These are phyloP conservation scores for Amyelois transitella DNA, from an alignment of 1,140 invertebrate genomes.

Conservation along the genomic window DNA sequence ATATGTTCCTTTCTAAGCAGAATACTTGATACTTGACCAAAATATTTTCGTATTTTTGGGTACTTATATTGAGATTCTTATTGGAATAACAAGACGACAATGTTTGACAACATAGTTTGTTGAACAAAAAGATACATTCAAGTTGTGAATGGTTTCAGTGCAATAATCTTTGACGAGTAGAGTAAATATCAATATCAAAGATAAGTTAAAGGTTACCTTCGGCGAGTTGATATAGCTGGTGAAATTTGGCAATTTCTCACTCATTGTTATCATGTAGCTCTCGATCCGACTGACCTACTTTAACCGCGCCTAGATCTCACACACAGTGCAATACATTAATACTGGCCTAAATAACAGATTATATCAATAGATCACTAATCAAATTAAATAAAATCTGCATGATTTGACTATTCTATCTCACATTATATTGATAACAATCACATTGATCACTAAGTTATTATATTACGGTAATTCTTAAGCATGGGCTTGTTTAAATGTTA, in stretches of 20 bases:
- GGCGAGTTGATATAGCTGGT: constrained; percentile 65
- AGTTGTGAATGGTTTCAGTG: too few relatives aligned
- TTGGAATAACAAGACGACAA: too few relatives aligned
- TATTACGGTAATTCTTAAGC: not conserved
- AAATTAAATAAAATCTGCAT: constrained; percentile 48
- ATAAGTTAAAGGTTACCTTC: constrained; percentile 27
- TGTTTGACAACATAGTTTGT: too few relatives aligned
- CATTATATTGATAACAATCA: constrained; percentile 61
- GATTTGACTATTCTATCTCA: constrained; percentile 41
- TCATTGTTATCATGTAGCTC: constrained; percentile 57
- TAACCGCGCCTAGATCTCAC: constrained; percentile 6
- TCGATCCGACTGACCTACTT: constrained; percentile 51
- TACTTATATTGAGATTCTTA: too few relatives aligned
- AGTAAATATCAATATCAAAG: not conserved
- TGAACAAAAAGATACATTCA: too few relatives aligned
- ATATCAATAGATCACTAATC: constrained; percentile 22
- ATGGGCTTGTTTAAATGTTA: not conserved
- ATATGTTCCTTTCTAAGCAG: too few relatives aligned
- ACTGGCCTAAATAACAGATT: constrained; percentile 21
- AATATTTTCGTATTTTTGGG: too few relatives aligned
- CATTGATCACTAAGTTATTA: not conserved
- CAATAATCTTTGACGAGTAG: not conserved
- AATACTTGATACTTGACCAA: too few relatives aligned
- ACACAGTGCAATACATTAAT: not conserved
- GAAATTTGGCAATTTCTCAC: constrained; percentile 65